Base-by-base conservation (phyloP, 2,113 vertebrate genomes). In the Siniperca chuatsi region DNA sequence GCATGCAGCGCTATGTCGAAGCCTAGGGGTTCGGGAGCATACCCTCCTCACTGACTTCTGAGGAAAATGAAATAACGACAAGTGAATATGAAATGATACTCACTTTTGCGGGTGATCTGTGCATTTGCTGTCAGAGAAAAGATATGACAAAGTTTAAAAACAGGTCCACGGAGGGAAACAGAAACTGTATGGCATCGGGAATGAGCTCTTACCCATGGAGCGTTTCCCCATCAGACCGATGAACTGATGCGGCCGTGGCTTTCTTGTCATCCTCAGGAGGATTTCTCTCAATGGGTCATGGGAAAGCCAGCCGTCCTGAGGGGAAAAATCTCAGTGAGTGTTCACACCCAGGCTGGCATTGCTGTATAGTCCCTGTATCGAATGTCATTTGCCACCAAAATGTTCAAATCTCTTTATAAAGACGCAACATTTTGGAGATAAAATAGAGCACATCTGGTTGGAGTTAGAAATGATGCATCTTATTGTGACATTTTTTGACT, bases 191-290 rank as follows among this genome's bases (percentile, higher is more conserved):
- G 6, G n/a, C 1, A 0, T 1, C 0, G 12, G 21, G 37, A 11
- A 6, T 0, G 4, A 62, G 4, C 7, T 86, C 96, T 97, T 94
- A 99, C 98, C 97, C 46, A 95, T 96, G 70, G 98, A 97, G 73
- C 98, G 95, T 82, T 98, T 99, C 82, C 98, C 98, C 98, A 99
- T 99, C 85, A 99, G 96, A 50, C 98, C 98, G 48, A 97, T 97
- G 95, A 99, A 99, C 93, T 98, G 97, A 79, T 97, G 97, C 10
- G 97, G 96, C 83, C 96, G 97, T n/a, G 98, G 98, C 96, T 97
- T 97, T 55, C 98, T 95, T 12, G 97, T 97, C 94, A 98, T 97
- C 92, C 98, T 96, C 94, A 97, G 96, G 75, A 99, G 95, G 35
- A 98, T 95, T 76, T 97, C 97, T 93, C 97, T 97, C 89, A 99